Conservation (phyloP, 2,888 invertebrate species). For the Melikaiella ostensackeni region DNA sequence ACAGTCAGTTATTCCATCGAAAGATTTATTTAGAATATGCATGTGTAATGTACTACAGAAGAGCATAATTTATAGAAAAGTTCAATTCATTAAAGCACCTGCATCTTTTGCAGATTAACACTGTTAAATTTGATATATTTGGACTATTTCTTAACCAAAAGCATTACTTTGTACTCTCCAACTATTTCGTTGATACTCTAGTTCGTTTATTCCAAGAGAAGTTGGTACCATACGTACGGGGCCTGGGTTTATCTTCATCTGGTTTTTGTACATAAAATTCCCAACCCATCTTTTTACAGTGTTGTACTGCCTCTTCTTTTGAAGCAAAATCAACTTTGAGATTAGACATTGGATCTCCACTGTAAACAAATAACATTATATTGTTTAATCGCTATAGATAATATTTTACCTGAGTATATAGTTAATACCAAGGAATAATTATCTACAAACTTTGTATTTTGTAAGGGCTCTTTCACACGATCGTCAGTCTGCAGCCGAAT, state of each 20-base stretch:
- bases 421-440: no score
- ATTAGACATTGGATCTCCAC: slow-evolving; percentile 97
- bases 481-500: no score
- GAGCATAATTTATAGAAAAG: background rate
- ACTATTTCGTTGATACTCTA: slow-evolving; percentile 95
- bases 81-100: background rate
- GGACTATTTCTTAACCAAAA: slow-evolving; percentile 13
- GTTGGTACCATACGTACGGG: slow-evolving; percentile 95
- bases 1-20: background rate
- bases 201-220: slow-evolving; percentile 98
- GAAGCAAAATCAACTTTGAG: slow-evolving; percentile 88
- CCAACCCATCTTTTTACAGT: slow-evolving; percentile 97
- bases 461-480: no score
- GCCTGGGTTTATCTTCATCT: slow-evolving; percentile 84
- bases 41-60: background rate
- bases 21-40: background rate
- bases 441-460: no score
- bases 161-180: background rate
- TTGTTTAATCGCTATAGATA: background rate
- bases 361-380: slow-evolving; percentile 68
- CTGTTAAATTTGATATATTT: slow-evolving; percentile 41
- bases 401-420: no score
- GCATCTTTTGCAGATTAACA: background rate
- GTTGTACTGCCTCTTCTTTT: slow-evolving; percentile 92
- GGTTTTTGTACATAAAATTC: slow-evolving; percentile 90